phyloP scores from a whole-genome alignment of 2,888 invertebrate species.

The Acrobasis suavella region DNA sequence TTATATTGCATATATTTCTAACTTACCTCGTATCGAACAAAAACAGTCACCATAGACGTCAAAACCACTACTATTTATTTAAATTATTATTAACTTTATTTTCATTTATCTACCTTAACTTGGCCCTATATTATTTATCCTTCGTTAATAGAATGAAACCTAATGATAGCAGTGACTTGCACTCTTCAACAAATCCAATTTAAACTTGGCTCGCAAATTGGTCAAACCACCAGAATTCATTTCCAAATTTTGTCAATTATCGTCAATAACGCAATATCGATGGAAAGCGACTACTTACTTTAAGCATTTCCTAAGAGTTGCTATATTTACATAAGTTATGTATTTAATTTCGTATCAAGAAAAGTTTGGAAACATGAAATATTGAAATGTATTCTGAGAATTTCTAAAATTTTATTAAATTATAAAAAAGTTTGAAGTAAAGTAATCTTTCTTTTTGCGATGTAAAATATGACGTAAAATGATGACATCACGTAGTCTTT shows the following conservation, averaged over 20 bases:
- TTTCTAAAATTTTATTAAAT: no score
- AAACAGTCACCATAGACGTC: no score
- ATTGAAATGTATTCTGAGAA: no score
- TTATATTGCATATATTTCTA: no score
- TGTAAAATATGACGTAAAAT: no score
- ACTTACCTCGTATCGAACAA: no score
- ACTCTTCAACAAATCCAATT: conserved; percentile 48
- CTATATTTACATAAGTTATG: conserved; percentile 26
- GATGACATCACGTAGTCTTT: no score
- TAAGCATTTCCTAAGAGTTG: conserved; percentile 25
- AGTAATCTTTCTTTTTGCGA: no score
- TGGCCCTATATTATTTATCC: conserved; percentile 16
- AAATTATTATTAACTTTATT: no score
- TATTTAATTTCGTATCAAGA: neutral
- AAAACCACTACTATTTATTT: no score
- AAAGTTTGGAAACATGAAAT: neutral
- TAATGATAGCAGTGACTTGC: conserved; percentile 45
- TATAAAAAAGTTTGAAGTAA: no score
- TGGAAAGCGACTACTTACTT: conserved; percentile 26
- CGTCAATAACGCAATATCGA: conserved; percentile 34
- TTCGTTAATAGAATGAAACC: conserved; percentile 41
- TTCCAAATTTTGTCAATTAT: conserved; percentile 41
- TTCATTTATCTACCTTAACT: no score
- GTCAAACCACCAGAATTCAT: conserved; percentile 42
- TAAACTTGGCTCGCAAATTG: conserved; percentile 45